phyloP scores from a whole-genome alignment of 2,113 vertebrate genomes.

The Pyrgilauda ruficollis region DNA sequence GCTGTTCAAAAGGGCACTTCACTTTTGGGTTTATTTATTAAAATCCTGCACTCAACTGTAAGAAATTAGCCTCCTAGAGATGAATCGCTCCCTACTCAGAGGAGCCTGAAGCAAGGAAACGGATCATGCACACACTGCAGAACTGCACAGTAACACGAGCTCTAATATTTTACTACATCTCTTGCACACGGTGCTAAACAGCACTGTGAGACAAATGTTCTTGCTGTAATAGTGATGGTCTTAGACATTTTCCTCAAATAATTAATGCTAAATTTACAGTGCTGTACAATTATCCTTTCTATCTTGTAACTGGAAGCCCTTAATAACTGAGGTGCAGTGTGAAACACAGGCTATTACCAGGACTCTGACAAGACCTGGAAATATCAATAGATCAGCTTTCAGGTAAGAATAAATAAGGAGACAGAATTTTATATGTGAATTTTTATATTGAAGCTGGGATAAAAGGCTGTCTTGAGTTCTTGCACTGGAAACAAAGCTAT shows the following conservation, averaged over 20 bases:
- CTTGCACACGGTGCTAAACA: neutral
- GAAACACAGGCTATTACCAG: neutral
- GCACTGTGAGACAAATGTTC: neutral
- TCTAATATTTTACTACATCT: neutral
- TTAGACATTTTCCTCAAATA: neutral
- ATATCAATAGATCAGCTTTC: neutral
- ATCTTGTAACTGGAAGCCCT: slow-evolving; percentile 45
- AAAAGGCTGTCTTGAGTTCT: neutral
- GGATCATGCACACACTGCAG: neutral
- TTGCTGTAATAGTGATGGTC: neutral
- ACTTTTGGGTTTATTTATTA: slow-evolving; percentile 84
- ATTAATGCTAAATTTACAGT: neutral
- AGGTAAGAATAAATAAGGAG: neutral
- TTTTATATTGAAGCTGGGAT: neutral
- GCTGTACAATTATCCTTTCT: neutral
- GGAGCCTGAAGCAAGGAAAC: slow-evolving; percentile 57
- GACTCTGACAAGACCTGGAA: neutral
- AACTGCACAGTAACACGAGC: slow-evolving; percentile 30
- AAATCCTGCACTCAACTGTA: slow-evolving; percentile 77
- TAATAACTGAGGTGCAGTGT: neutral
- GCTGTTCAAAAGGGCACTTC: slow-evolving; percentile 81
- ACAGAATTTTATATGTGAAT: slow-evolving; percentile 1
- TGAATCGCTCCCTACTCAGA: slow-evolving; percentile 69
- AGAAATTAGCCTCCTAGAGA: slow-evolving; percentile 84
- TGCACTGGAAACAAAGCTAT: neutral